Evolutionary conservation across 2,797 vertebrate genomes (phyloP), one percentile per base, ranked within the genome.

Genomic region (Microcaecilia unicolor): DNA sequence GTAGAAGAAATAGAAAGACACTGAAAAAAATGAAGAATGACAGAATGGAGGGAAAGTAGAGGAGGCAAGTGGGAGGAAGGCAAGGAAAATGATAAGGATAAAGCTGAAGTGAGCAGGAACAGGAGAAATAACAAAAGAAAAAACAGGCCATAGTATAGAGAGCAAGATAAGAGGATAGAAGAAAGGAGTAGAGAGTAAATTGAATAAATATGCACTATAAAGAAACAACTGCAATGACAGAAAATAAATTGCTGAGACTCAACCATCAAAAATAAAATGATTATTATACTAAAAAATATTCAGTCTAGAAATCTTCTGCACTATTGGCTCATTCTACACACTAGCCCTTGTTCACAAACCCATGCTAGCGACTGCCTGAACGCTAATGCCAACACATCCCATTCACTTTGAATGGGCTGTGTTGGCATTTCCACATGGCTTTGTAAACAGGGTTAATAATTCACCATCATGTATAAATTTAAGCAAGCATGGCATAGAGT

Each of bases 1-100:
- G 25, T 26, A 4, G 42, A 29, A 25, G 16, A 9, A 20, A 13
- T 28, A 8, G 31, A 28, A 30, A 24, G 23, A 41, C 52, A 58
- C 42, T 34, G 42, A 31, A 15, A 44, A 3, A 57, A 54, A 49
- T 15, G 32, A 9, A 29, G 18, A 22, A 34, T 39, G 14, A 46
- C 28, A 31, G 28, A 25, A 15, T 27, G 11, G 5, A 24, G 22
- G 41, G 29, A 34, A 25, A 33, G 31, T 10, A 23, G 21, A 12
- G 17, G 24, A 27, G 25, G 20, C n/a, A 5, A 8, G 28, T 7
- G 32, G 2, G 7, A 12, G 18, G 30, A 22, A 22, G 10, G 28
- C 10, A 17, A 8, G 15, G 4, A 20, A 19, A 29, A 35, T 27
- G 22, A 3, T 4, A 8, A 48, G 27, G 44, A 36, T 44, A 39